Evolutionary conservation across 2,797 vertebrate species (phyloP).

Genomic region (Triplophysa bombifrons): DNA sequence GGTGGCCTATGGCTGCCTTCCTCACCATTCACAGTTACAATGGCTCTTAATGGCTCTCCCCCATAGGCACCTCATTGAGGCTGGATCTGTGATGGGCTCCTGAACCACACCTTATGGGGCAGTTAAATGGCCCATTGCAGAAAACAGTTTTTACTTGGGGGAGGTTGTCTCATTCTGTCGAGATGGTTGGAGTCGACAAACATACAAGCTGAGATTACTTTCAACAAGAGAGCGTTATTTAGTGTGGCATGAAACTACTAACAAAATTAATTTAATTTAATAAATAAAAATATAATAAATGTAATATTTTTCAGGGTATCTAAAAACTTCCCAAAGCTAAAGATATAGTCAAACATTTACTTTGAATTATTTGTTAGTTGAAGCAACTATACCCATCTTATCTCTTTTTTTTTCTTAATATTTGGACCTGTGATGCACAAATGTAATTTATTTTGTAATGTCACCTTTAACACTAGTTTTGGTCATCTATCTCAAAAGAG

Average conservation of each 20-base stretch:
- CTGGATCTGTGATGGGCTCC: slow-evolving; percentile 54
- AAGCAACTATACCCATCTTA: too few species aligned
- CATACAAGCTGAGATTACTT: not conserved
- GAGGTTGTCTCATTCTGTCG: slow-evolving; percentile 15
- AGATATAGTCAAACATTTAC: too few species aligned
- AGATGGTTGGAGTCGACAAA: slow-evolving; percentile 16
- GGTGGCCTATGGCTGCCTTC: slow-evolving; percentile 69
- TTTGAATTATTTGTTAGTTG: too few species aligned
- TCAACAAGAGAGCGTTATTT: not conserved
- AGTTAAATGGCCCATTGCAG: slow-evolving; percentile 52
- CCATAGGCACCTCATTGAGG: slow-evolving; percentile 65
- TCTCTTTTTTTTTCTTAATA: not conserved
- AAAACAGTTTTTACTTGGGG: slow-evolving; percentile 34
- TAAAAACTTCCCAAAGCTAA: too few species aligned
- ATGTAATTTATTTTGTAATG: not conserved
- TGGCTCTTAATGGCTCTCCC: slow-evolving; percentile 72
- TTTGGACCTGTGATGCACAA: not conserved
- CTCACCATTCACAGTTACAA: slow-evolving; percentile 71
- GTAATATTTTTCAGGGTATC: too few species aligned
- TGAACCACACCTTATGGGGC: slow-evolving; percentile 56
- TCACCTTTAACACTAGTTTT: not conserved
- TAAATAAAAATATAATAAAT: too few species aligned
- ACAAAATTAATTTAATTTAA: too few species aligned
- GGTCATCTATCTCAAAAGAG: not conserved
- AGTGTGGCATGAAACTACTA: not conserved